phyloP scores from a whole-genome alignment of 2,797 vertebrate genomes.

The Argyrosomus regius region DNA sequence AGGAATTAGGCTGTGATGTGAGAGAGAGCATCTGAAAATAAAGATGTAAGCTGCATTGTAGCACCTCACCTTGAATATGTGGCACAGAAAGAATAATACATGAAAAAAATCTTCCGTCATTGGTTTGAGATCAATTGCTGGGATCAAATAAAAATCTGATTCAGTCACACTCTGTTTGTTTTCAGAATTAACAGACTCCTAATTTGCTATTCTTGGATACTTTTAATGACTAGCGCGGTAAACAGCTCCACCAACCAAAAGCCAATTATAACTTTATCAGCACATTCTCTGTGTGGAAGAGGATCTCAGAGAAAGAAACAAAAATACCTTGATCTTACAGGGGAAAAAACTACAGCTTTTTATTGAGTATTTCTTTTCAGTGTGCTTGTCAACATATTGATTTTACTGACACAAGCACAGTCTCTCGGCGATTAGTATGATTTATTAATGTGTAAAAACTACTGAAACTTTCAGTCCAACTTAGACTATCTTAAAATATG shows the following conservation, averaged over 20 bases:
- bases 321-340: conserved; percentile 84
- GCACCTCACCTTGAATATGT: conserved; percentile 79
- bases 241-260: conserved; percentile 82
- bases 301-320: conserved; percentile 69
- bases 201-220: conserved; percentile 89
- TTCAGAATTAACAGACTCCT: conserved; percentile 84
- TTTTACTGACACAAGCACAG: conserved; percentile 75
- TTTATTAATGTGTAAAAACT: conserved; percentile 67
- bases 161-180: conserved; percentile 80
- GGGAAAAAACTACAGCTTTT: conserved; percentile 57
- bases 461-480: conserved; percentile 65
- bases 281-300: conserved; percentile 69
- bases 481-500: conserved; percentile 53
- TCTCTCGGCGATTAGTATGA: conserved; percentile 69
- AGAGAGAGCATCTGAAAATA: conserved; percentile 83
- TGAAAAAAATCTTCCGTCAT: conserved; percentile 77
- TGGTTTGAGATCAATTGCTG: conserved; percentile 76
- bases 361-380: conserved; percentile 70
- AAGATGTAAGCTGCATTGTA: conserved; percentile 80
- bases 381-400: conserved; percentile 79
- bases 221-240: conserved; percentile 87
- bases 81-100: conserved; percentile 86
- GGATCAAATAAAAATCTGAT: conserved; percentile 78
- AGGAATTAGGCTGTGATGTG: conserved; percentile 84
- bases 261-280: conserved; percentile 87